Conservation (phyloP, 2,888 invertebrate species). For the Myathropa florea region DNA sequence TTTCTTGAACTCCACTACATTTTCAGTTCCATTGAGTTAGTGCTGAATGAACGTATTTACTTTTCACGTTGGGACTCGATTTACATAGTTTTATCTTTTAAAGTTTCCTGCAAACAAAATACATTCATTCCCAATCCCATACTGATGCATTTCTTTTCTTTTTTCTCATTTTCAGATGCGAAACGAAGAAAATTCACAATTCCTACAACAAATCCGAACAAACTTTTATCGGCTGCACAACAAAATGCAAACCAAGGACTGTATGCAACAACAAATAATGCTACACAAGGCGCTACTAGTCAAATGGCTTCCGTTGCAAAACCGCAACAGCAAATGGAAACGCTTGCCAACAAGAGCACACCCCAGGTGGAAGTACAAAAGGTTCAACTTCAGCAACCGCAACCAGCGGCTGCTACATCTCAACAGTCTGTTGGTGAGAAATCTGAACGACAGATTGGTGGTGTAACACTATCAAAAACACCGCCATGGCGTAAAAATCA, state of each 20-base stretch:
- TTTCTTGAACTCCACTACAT: no score
- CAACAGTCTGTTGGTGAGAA: constrained; percentile 22
- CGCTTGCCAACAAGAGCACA: constrained; percentile 47
- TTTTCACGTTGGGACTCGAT: no score
- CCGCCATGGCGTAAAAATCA: constrained; percentile 74
- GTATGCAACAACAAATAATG: constrained; percentile 36
- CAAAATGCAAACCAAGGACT: constrained; percentile 66
- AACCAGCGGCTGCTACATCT: neutral
- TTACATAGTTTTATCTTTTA: no score
- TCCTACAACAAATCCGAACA: constrained; percentile 71
- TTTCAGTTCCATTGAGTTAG: no score
- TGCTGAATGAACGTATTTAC: no score
- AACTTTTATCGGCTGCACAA: constrained; percentile 72
- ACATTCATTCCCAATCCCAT: no score
- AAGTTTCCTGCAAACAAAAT: no score
- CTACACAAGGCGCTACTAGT: constrained; percentile 54
- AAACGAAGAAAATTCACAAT: constrained; percentile 74
- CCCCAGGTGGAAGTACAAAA: constrained; percentile 51
- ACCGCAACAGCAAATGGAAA: constrained; percentile 65
- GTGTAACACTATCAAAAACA: constrained; percentile 72
- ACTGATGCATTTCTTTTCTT: neutral
- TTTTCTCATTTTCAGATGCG: constrained; percentile 72
- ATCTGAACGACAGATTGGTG: constrained; percentile 71
- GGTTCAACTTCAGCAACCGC: constrained; percentile 34
- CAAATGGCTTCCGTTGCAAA: constrained; percentile 57